Percentiles rank a stretch among this genome's conserved stretches.
Conservation (phyloP, 2,113 vertebrate genomes). For the Caranx ignobilis region DNA sequence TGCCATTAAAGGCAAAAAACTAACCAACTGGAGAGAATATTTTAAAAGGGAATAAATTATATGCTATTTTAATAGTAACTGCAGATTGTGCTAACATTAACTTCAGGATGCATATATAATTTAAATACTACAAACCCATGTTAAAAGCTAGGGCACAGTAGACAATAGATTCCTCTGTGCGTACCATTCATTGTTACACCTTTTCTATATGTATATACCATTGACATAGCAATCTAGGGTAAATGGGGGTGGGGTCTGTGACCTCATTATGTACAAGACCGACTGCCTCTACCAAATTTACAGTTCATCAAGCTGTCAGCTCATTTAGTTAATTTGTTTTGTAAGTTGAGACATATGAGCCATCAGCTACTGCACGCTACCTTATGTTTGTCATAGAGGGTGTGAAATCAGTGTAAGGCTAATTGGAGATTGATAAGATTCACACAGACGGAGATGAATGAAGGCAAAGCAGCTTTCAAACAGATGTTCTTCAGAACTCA, state of each 20-base stretch:
- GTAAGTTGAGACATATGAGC: slow-evolving; percentile 45
- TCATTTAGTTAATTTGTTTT: slow-evolving; percentile 45
- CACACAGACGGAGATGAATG: background rate
- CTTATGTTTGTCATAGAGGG: slow-evolving; percentile 33
- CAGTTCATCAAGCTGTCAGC: slow-evolving; percentile 58
- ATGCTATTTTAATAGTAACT: background rate
- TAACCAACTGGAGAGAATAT: background rate
- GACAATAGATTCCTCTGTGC: background rate
- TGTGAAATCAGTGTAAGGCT: slow-evolving; percentile 18
- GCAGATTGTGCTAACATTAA: background rate
- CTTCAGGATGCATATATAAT: background rate
- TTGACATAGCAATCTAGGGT: background rate
- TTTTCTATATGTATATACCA: slow-evolving; percentile 1
- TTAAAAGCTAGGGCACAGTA: background rate
- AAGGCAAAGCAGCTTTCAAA: background rate
- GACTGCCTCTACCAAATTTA: slow-evolving; percentile 52
- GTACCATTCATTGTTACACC: background rate
- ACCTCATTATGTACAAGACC: slow-evolving; percentile 53
- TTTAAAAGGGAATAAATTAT: background rate
- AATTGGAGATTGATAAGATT: slow-evolving; percentile 18
- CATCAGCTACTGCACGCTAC: slow-evolving; percentile 31
- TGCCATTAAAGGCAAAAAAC: background rate
- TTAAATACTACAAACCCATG: background rate
- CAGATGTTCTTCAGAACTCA: slow-evolving; percentile 13
- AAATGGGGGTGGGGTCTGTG: background rate